Evolutionary conservation across 1,140 invertebrate genomes (phyloP).

Genomic region (Pseudachorutes palmiensis): DNA sequence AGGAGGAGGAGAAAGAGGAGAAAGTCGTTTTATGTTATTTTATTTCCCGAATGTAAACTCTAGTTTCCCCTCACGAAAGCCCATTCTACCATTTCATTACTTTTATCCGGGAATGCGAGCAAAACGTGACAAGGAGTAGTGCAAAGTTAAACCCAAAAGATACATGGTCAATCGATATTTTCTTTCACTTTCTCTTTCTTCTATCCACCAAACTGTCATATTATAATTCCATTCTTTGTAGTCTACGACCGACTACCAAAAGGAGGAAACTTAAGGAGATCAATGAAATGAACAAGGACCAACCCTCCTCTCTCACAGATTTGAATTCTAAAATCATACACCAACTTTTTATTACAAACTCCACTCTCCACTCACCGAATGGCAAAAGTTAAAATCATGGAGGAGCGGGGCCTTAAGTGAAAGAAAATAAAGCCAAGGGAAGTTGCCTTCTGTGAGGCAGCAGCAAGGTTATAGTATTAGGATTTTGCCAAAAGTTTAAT

Average conservation of each 20-base stretch:
- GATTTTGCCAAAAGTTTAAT: too few relatives aligned
- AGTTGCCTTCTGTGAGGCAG: too few relatives aligned
- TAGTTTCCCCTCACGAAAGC: not conserved
- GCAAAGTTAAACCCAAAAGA: not conserved
- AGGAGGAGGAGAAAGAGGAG: not conserved
- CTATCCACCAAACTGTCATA: not conserved
- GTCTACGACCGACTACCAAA: not conserved
- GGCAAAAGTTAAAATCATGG: too few relatives aligned
- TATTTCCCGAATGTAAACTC: not conserved
- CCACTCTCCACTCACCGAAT: too few relatives aligned
- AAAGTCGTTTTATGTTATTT: not conserved
- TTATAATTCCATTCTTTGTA: slow-evolving; percentile 3
- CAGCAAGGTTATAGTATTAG: too few relatives aligned
- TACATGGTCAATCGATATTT: slow-evolving; percentile 12
- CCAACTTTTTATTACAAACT: too few relatives aligned
- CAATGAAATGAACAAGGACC: not conserved
- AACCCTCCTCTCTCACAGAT: too few relatives aligned
- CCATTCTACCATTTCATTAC: not conserved
- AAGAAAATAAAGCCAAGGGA: too few relatives aligned
- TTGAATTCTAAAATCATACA: too few relatives aligned
- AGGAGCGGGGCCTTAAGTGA: too few relatives aligned
- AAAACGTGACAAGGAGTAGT: slow-evolving; percentile 8
- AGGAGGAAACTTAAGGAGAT: not conserved
- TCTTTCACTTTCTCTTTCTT: slow-evolving; percentile 1
- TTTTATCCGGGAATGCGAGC: not conserved